Evolutionary conservation across 2,113 vertebrate genomes (phyloP).

Genomic region (Mungos mungo): DNA sequence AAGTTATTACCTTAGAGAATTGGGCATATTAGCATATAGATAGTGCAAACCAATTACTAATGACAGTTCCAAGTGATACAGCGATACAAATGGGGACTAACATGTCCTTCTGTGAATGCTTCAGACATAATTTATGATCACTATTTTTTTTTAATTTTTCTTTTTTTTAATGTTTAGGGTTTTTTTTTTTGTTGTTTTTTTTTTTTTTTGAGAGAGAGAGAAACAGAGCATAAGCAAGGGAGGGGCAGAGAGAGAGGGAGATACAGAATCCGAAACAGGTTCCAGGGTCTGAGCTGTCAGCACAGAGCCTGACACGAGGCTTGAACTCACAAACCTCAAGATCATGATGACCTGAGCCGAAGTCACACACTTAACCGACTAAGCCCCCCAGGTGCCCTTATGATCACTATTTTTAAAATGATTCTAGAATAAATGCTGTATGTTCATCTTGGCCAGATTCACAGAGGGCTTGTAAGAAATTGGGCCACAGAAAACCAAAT

Average conservation of each 20-base stretch:
- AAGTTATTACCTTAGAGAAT: not conserved
- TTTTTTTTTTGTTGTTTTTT: no score
- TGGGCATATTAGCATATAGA: not conserved
- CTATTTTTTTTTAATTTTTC: not conserved
- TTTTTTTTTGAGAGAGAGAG: no score
- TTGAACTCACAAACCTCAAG: no score
- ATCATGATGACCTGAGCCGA: no score
- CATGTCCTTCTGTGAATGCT: not conserved
- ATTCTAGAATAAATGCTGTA: conserved; percentile 11
- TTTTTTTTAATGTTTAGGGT: no score
- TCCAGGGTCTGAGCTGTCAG: no score
- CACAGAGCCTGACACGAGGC: no score
- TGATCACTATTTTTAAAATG: not conserved
- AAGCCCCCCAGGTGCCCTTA: not conserved
- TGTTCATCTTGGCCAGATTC: not conserved
- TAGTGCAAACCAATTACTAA: not conserved
- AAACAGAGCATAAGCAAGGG: no score
- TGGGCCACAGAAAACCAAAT: not conserved
- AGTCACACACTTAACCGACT: no score
- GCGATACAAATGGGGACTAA: not conserved
- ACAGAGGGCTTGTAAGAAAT: not conserved
- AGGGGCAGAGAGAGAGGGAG: no score
- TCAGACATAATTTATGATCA: conserved; percentile 1
- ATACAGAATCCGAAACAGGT: no score
- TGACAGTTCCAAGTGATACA: not conserved